A percentile compares a stretch with the other conserved stretches of the same genome.
Evolutionary conservation across 2,797 vertebrate genomes (phyloP).

Genomic region (Nannoperca obscura): DNA sequence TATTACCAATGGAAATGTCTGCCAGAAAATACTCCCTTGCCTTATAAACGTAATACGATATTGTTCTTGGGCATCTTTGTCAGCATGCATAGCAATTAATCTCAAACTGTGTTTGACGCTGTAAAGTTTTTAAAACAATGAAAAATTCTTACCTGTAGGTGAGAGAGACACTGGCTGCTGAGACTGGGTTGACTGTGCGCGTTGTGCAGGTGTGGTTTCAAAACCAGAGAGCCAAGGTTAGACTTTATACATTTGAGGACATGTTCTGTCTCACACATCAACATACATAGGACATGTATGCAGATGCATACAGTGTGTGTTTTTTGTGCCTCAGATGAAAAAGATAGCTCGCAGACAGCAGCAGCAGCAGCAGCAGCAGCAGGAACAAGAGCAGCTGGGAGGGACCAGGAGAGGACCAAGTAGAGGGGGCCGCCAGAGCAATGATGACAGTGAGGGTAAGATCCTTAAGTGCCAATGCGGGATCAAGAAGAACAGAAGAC

Average conservation of each 20-base stretch:
- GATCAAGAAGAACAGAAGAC: constrained; percentile 62
- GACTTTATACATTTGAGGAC: constrained; percentile 31
- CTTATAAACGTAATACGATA: not conserved
- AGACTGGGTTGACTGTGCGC: constrained; percentile 92
- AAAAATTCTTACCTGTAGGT: constrained; percentile 80
- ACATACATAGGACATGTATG: not conserved
- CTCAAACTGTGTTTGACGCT: not conserved
- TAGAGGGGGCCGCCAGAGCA: constrained; percentile 89
- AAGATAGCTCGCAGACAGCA: constrained; percentile 93
- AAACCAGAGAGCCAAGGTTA: constrained; percentile 94
- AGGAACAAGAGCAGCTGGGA: constrained; percentile 91
- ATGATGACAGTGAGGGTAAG: constrained; percentile 92
- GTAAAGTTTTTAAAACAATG: constrained; percentile 9
- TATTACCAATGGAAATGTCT: constrained; percentile 13
- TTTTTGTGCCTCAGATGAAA: constrained; percentile 88
- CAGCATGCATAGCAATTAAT: not conserved
- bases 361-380: constrained; percentile 90
- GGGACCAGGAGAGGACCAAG: constrained; percentile 85
- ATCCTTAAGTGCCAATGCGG: constrained; percentile 9
- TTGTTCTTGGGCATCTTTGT: not conserved
- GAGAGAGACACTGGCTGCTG: constrained; percentile 92
- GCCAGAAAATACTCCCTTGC: constrained; percentile 18
- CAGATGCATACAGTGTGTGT: not conserved
- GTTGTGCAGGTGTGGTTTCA: constrained; percentile 96
- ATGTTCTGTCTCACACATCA: not conserved